phyloP scores from a whole-genome alignment of 2,797 vertebrate genomes.

The Uromys caudimaculatus region DNA sequence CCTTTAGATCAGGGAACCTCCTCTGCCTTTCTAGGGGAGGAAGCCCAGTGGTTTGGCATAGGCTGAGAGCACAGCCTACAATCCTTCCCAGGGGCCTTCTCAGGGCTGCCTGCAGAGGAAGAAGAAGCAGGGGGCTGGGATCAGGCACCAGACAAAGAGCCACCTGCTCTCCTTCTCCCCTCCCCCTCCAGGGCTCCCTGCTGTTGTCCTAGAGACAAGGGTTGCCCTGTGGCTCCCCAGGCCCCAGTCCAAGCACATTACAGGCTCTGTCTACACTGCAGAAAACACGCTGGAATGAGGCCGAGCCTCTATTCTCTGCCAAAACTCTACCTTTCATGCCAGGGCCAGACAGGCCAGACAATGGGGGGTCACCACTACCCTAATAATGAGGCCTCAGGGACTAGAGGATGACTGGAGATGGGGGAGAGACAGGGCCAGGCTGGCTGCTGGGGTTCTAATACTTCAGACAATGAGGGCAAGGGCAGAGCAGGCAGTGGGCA shows the following conservation, averaged over 20 bases:
- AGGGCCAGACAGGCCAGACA: constrained; percentile 75
- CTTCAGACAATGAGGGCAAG: background rate
- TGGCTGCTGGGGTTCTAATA: background rate
- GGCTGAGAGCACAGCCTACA: background rate
- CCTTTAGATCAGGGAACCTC: background rate
- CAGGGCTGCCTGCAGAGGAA: background rate
- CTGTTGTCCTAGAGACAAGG: constrained; percentile 75
- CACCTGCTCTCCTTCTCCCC: constrained; percentile 74
- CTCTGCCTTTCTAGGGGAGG: background rate
- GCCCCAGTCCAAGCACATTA: constrained; percentile 46
- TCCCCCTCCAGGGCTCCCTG: constrained; percentile 58
- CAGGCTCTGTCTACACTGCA: constrained; percentile 63
- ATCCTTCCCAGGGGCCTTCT: constrained; percentile 48
- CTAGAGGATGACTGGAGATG: constrained; percentile 77
- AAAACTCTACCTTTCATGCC: constrained; percentile 77
- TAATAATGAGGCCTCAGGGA: constrained; percentile 80
- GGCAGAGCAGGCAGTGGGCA: background rate
- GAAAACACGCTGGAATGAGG: constrained; percentile 73
- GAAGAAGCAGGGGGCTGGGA: background rate
- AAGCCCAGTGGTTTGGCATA: background rate
- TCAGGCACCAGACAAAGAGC: constrained; percentile 79
- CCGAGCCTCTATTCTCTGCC: constrained; percentile 75
- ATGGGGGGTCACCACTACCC: constrained; percentile 60
- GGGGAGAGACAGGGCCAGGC: constrained; percentile 43
- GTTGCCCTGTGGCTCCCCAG: constrained; percentile 60